Evolutionary conservation across 2,888 invertebrate species (phyloP), one percentile per base, ranked within the genome.

Genomic region (Hoplodrina ambigua): DNA sequence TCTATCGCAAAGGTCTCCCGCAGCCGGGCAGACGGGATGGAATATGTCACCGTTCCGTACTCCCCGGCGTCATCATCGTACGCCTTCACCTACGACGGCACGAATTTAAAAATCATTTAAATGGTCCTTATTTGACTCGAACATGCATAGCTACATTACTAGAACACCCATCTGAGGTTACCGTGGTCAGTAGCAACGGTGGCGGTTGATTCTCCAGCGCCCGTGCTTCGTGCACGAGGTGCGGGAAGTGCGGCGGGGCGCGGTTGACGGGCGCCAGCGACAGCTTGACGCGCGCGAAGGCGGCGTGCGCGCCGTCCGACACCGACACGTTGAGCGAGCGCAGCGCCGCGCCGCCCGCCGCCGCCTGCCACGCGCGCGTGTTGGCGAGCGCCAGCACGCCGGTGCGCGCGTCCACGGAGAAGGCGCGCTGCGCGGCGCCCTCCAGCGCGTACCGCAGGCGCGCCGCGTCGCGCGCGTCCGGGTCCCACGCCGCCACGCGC

Each of bases 291-390:
- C 98, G 96, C 1, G 98, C 97, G 93, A 98, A 99, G 80, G 97
- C 98, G 10, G 98, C 99, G 94, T 99, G 99, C 50, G 99, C 98
- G 46, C 99, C 99, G 95, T 99, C 99, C 67, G 98, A 98, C 52
- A 99, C 99, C 1, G 99, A 99, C 46, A 99, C 97, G 95, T 99
- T 99, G 72, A 99, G 96, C 79, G 93, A 90, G 86, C 94, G 94
- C 86, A 89, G 88, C 72, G 97, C 94, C 87, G 97, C 97, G 64
- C 96, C 66, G 62, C 97, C 96, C 79, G 96, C 96, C 79, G 97
- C 97, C 80, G 97, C 97, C 83, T 97, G 61, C 83, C 80, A 82
- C 89, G 98, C 89, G 76, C 87, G 85, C 75, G 91, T 56, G 80
- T 88, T 89, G 58, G 81, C 85, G 64, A 94, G 89, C 80, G 90